Evolutionary conservation across 2,888 invertebrate genomes (phyloP), one percentile per base, ranked within the genome.

Genomic region (Acrobasis suavella): DNA sequence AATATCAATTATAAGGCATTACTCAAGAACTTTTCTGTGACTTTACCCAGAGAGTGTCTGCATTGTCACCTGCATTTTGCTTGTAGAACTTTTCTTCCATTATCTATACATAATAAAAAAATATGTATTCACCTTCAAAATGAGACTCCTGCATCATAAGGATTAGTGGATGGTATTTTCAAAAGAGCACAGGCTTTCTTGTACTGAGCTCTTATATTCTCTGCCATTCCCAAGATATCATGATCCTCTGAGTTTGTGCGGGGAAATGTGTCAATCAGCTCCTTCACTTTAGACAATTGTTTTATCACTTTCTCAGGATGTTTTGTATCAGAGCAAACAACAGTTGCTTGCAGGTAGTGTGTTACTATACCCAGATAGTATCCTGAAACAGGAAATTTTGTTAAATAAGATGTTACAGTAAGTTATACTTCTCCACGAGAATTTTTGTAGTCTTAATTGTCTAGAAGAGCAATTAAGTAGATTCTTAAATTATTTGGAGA

Each of bases 161-260:
- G 94, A 74, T 93, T 93, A 0, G 72, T 72, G 0, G 93, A 85
- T 69, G 94, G 86, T 71, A 95, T 93, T 86, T 95, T 96, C 46
- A 96, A 81, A 60, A 95, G 78, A 0, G 95, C 94, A 83, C 95
- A 96, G 14, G 95, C 85, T 76, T 94, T 95, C 70, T 95, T 96
- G 78, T 94, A 96, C 60, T 95, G 93, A 0, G 93, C 93, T 71
- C 96, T 93, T 58, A 97, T 94, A 52, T 89, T 89, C 72, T 95
- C 94, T 0, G 94, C 87, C 60, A 93, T 82, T 2, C 88, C 91
- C 62, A 95, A 75, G 67, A 96, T 94, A 80, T 97, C 96, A 46
- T 93, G 82, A 7, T 94, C 91, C 60, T 94, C 94, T 50, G 94
- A 93, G 81, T 97, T 97, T 0, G 82, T 86, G 16, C 73, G 82